Evolutionary conservation across 1,140 invertebrate species (phyloP).

Genomic region (Drosophila mayri): DNA sequence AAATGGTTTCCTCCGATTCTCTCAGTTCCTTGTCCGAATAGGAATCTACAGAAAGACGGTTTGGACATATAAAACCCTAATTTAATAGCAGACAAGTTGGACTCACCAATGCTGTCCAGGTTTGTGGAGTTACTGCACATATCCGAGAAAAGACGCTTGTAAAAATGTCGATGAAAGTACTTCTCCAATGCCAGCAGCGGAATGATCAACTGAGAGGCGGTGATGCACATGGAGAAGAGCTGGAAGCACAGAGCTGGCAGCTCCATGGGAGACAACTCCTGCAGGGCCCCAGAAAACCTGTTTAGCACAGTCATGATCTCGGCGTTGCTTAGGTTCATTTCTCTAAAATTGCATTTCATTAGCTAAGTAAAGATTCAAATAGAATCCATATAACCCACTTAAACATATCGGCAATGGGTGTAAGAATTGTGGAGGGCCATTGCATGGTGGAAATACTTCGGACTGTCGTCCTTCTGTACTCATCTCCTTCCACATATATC

Average conservation of each 20-base stretch:
- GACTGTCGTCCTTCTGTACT: constrained; percentile 82
- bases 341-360: constrained; percentile 29
- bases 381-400: constrained; percentile 58
- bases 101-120: constrained; percentile 84
- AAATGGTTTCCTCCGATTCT: constrained; percentile 78
- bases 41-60: constrained; percentile 54
- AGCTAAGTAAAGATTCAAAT: not conserved
- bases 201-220: constrained; percentile 72
- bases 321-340: constrained; percentile 71
- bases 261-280: constrained; percentile 85
- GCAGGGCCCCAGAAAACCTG: constrained; percentile 84
- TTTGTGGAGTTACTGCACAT: constrained; percentile 81
- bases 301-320: constrained; percentile 84
- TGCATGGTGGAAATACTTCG: constrained; percentile 79
- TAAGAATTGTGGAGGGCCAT: constrained; percentile 84
- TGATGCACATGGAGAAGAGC: constrained; percentile 85
- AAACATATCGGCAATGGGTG: constrained; percentile 85
- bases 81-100: not conserved
- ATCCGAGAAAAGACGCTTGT: constrained; percentile 80
- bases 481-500: constrained; percentile 78
- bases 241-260: constrained; percentile 85
- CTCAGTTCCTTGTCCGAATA: constrained; percentile 80
- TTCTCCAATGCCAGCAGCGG: constrained; percentile 84
- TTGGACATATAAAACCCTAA: not conserved
- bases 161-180: constrained; percentile 85